Evolutionary conservation across 2,888 invertebrate species (phyloP), one percentile per base, ranked within the genome.

Genomic region (Stegana nigrithorax): DNA sequence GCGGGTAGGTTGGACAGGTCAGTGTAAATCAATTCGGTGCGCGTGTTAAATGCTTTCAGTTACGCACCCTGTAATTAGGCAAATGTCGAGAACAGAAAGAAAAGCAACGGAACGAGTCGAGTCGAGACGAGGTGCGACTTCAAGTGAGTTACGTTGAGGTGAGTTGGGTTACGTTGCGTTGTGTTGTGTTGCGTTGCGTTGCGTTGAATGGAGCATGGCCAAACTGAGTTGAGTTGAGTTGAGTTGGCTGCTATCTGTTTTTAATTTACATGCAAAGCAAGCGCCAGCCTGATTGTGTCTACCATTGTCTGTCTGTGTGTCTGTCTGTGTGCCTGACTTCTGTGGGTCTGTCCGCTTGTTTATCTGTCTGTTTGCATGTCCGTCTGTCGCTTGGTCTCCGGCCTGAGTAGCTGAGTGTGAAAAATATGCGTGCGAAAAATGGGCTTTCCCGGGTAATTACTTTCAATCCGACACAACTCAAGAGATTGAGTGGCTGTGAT

Each of bases 371-470:
- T 73, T 73, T 74, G 71, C 73, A 78, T 10, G 23, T n/a, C n/a
- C n/a, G n/a, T n/a, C n/a, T n/a, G n/a, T n/a, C n/a, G n/a, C n/a
- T n/a, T n/a, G n/a, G n/a, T n/a, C n/a, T n/a, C n/a, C n/a, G n/a
- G n/a, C n/a, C n/a, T n/a, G n/a, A 8, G 50, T 74, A 68, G 75
- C 71, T 70, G 69, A 72, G 73, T 78, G 81, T 74, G 78, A 79
- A 80, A 76, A 73, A 73, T 78, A 81, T 83, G 83, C 82, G 82
- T 82, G 82, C 73, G 76, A 81, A 81, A 83, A 80, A 80, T 81
- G 73, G 82, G 82, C 81, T 80, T 80, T 78, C 70, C 83, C 75
- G 67, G 71, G 72, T 81, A 82, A 83, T 82, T 82, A 80, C 78
- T 72, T 80, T 73, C 72, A 77, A 80, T 73, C 73, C 76, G 73